Percentiles rank a stretch among this genome's conserved stretches.
phyloP scores from a whole-genome alignment of 2,797 vertebrate species.

The Buphagus erythrorhynchus region DNA sequence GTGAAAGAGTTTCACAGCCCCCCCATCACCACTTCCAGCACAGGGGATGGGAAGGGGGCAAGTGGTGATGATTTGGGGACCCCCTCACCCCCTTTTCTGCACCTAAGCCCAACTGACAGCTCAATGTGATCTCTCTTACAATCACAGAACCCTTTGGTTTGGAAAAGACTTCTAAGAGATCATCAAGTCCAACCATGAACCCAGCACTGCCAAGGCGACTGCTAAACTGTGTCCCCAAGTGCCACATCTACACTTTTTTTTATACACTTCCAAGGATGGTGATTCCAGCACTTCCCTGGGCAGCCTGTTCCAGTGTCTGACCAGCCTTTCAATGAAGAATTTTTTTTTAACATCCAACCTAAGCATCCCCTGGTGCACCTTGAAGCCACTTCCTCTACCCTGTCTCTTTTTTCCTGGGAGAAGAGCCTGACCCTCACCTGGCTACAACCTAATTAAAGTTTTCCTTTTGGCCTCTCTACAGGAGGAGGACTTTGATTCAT shows the following conservation, averaged over 20 bases:
- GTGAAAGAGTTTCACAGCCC: not conserved
- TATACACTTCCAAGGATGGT: not conserved
- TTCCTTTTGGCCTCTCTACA: not conserved
- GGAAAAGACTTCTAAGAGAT: not conserved
- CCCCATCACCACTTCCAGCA: not conserved
- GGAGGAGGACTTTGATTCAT: not conserved
- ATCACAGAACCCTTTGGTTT: not conserved
- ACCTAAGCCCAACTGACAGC: not conserved
- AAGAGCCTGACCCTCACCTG: not conserved
- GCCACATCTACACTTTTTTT: not conserved
- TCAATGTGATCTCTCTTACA: rapidly evolving
- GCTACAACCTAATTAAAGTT: not conserved
- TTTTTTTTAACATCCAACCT: not conserved
- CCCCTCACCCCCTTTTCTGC: not conserved
- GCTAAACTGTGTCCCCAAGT: not conserved
- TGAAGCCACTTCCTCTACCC: not conserved
- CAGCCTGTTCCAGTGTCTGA: not conserved
- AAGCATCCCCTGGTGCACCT: not conserved
- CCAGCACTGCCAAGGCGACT: not conserved
- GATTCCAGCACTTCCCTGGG: not conserved
- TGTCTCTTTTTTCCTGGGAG: not conserved
- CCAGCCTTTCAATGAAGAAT: not conserved
- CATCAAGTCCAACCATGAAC: rapidly evolving
- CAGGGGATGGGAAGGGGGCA: rapidly evolving
- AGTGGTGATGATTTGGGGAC: not conserved